phyloP scores from a whole-genome alignment of 2,113 vertebrate species.

The Potamarius usumacintae region DNA sequence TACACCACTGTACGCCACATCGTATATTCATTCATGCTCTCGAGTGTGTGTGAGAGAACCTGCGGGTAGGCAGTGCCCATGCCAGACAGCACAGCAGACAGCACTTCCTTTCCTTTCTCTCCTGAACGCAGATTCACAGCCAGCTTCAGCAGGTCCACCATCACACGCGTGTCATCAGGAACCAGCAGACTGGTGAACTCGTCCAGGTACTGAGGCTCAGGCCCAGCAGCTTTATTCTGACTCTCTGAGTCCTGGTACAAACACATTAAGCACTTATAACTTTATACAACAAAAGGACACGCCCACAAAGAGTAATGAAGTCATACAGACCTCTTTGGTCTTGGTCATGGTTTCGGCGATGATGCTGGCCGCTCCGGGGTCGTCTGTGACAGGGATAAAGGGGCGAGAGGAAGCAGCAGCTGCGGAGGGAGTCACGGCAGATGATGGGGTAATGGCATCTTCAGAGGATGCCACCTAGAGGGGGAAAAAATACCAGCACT shows the following conservation, averaged over 20 bases:
- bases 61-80: conserved; percentile 97
- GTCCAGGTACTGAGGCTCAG: conserved; percentile 91
- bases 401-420: conserved; percentile 88
- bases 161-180: conserved; percentile 89
- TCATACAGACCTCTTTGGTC: conserved; percentile 82
- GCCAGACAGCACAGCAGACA: conserved; percentile 92
- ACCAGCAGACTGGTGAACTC: conserved; percentile 93
- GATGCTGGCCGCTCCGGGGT: conserved; percentile 96
- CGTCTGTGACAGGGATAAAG: conserved; percentile 97
- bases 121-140: conserved; percentile 89
- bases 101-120: conserved; percentile 89
- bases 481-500: not conserved
- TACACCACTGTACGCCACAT: too few species aligned
- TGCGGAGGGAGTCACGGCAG: conserved; percentile 91
- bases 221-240: conserved; percentile 87
- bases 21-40: too few species aligned
- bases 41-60: conserved; percentile 61
- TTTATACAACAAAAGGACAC: not conserved
- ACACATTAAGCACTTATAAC: not conserved
- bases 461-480: conserved; percentile 83
- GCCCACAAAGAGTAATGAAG: not conserved
- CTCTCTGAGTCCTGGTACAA: conserved; percentile 86
- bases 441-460: conserved; percentile 86
- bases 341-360: conserved; percentile 99
- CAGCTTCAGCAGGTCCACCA: conserved; percentile 94